Evolutionary conservation across 2,888 invertebrate genomes (phyloP).

Genomic region (Chesias legatella): DNA sequence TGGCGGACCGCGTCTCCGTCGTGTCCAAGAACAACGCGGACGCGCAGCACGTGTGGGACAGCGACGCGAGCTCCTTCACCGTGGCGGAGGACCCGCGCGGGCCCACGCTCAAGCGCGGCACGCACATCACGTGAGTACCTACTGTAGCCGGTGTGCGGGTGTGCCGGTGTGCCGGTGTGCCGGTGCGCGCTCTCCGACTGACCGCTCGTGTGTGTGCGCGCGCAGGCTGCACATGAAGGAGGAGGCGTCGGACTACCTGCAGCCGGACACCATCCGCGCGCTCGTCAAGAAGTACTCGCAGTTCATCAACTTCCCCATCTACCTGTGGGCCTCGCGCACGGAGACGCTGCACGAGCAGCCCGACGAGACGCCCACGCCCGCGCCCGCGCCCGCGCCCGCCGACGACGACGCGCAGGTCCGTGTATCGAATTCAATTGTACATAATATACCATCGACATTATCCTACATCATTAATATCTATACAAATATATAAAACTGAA

Average conservation of each 20-base stretch:
- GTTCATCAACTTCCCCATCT: constrained; percentile 99
- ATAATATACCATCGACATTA: too few relatives aligned
- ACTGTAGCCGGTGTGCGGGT: not conserved
- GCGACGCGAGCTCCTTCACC: constrained; percentile 94
- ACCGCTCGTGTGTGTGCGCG: not conserved
- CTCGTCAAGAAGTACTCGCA: constrained; percentile 99
- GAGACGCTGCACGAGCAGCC: constrained; percentile 38
- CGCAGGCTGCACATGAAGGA: constrained; percentile 94
- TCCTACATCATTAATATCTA: too few relatives aligned
- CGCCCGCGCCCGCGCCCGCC: constrained; percentile 16
- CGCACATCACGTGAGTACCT: constrained; percentile 85
- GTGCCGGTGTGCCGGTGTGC: constrained; percentile 82
- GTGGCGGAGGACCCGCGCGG: constrained; percentile 97
- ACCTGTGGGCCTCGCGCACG: constrained; percentile 89
- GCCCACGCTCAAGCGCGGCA: constrained; percentile 93
- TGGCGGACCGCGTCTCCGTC: constrained; percentile 97
- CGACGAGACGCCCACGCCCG: constrained; percentile 18
- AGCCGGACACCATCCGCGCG: constrained; percentile 93
- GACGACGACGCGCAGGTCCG: constrained; percentile 74
- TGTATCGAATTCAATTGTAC: too few relatives aligned
- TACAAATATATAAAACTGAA: too few relatives aligned
- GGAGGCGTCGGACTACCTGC: constrained; percentile 97
- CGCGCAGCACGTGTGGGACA: constrained; percentile 98
- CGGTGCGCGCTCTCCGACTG: constrained; percentile 56
- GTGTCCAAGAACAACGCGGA: constrained; percentile 97